Conservation (phyloP, 2,113 vertebrate species). For the Saguinus imperator region DNA sequence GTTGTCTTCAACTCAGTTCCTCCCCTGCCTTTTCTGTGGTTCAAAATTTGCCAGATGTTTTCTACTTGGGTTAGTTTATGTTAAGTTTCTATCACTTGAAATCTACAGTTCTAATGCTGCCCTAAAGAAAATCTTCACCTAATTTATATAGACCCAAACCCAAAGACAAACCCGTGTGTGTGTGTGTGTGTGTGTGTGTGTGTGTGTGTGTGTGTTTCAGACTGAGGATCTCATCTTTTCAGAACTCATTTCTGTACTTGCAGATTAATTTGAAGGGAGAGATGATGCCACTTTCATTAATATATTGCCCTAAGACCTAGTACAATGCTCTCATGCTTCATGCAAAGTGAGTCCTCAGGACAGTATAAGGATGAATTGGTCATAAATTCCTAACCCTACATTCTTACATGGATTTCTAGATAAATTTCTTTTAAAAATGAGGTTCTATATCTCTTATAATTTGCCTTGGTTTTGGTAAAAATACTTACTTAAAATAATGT, state of each 20-base stretch:
- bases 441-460: not conserved
- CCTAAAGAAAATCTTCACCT: not conserved
- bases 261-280: not conserved
- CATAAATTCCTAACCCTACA: not conserved
- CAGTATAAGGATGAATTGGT: not conserved
- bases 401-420: not conserved
- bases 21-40: not conserved
- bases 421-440: not conserved
- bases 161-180: fast-evolving
- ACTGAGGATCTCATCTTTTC: not conserved
- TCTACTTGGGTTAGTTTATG: not conserved
- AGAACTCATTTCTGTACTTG: constrained; percentile 1
- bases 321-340: too few relatives aligned
- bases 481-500: not conserved
- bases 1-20: not conserved
- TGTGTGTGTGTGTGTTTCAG: not conserved
- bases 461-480: not conserved
- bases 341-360: not conserved
- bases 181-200: fast-evolving
- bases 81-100: not conserved
- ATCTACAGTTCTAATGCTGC: not conserved
- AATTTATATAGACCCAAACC: not conserved
- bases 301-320: not conserved
- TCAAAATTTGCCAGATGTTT: not conserved
- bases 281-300: not conserved